Conservation (phyloP, 2,888 invertebrate species). For the Heliconius cydno region DNA sequence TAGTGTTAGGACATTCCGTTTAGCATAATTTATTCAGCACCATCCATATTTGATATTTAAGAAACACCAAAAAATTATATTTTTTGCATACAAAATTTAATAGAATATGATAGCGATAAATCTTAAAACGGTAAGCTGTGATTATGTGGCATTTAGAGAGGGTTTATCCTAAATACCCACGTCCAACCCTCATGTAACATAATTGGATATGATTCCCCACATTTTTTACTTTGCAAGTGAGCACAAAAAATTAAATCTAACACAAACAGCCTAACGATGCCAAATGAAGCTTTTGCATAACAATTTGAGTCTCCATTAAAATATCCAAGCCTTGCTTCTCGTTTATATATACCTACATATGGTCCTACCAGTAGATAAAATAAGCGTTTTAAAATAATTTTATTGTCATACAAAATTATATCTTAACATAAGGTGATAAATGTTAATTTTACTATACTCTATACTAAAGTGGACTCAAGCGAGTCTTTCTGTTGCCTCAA, state of each 20-base stretch:
- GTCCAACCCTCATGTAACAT: slow-evolving; percentile 36
- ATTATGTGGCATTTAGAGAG: slow-evolving; percentile 35
- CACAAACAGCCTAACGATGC: slow-evolving; percentile 43
- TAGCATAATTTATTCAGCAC: too few species aligned
- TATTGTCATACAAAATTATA: slow-evolving; percentile 9
- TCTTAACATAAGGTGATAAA: slow-evolving; percentile 3
- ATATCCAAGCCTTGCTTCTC: slow-evolving; percentile 33
- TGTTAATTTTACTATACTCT: slow-evolving; percentile 6
- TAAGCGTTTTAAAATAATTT: neutral
- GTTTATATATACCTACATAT: neutral
- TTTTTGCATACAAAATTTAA: neutral
- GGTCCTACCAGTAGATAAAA: slow-evolving; percentile 16
- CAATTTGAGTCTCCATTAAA: slow-evolving; percentile 47
- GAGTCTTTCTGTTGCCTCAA: slow-evolving; percentile 20
- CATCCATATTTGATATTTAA: neutral
- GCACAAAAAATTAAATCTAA: slow-evolving; percentile 37
- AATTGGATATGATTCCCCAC: slow-evolving; percentile 29
- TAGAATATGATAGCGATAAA: slow-evolving; percentile 15
- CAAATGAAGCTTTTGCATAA: slow-evolving; percentile 45
- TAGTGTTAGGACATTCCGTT: too few species aligned
- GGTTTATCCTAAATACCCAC: slow-evolving; percentile 37
- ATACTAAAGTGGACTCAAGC: neutral
- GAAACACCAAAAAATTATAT: neutral
- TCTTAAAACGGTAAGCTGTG: slow-evolving; percentile 34
- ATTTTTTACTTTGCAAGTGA: slow-evolving; percentile 32